Evolutionary conservation across 2,797 vertebrate genomes (phyloP), one percentile per base, ranked within the genome.

Genomic region (Varecia variegata): DNA sequence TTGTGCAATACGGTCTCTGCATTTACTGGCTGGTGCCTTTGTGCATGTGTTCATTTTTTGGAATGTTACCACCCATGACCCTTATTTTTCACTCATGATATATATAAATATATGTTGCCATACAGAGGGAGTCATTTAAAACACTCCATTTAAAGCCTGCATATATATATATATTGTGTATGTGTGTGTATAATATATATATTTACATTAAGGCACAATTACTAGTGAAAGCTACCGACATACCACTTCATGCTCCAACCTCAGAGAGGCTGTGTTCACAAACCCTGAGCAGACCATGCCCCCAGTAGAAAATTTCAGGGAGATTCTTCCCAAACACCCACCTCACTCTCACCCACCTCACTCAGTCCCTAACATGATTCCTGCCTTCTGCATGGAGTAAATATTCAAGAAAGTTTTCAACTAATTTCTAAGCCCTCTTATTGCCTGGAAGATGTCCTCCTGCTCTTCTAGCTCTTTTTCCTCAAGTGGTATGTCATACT

Each of bases 171-270:
- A 45, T 40, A 40, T 7, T 43, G 43, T 43, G 40, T 43, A 2
- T 71, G 43, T 73, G 17, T 32, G 71, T 50, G 30, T 74, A 30
- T 32, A 2, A 88, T 91, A 93, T 18, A 65, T 32, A 89, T 93
- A 92, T 93, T 95, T 96, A 96, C 54, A 88, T 94, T 83, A 90
- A 93, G 80, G 40, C 32, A 89, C 60, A 89, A 77, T 95, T 90
- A 93, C 70, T 71, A 89, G 52, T 84, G 74, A 93, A 76, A 96
- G 47, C 77, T 52, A 58, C 56, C 0, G 10, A 87, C 1, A 4
- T n/a, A 76, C 60, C 50, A 81, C n/a, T 96, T 58, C 68, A 30
- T 54, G 74, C 50, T 88, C 25, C 50, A 40, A 25, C 23, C 58
- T 94, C 35, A 68, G 77, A 83, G 65, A 89, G 35, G 56, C 43